phyloP scores from a whole-genome alignment of 2,888 invertebrate species.

The Drosophila picticornis region DNA sequence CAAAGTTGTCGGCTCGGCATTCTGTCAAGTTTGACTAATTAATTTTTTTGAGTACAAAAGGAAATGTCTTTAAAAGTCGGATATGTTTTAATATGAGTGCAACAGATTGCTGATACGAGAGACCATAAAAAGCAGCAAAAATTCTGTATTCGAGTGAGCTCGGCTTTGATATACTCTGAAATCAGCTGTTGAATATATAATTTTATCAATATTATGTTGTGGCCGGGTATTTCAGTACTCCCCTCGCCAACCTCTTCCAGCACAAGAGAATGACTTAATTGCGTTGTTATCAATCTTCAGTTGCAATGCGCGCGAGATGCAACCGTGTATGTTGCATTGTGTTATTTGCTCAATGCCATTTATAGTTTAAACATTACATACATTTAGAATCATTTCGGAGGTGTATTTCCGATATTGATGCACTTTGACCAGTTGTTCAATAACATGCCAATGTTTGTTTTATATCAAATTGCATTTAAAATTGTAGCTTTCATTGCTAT shows the following conservation, averaged over 20 bases:
- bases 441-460: too few species aligned
- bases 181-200: neutral
- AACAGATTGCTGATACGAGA: neutral
- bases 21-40: neutral
- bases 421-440: neutral
- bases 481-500: too few species aligned
- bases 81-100: neutral
- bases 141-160: neutral
- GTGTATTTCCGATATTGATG: neutral
- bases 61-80: neutral
- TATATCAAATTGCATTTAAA: too few species aligned
- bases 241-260: neutral
- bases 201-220: neutral
- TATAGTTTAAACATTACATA: neutral
- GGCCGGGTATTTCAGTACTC: neutral
- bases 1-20: neutral
- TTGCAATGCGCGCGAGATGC: neutral
- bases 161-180: neutral
- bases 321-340: neutral
- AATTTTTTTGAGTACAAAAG: neutral
- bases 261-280: neutral
- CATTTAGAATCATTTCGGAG: neutral
- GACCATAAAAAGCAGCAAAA: neutral
- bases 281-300: neutral
- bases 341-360: neutral